Evolutionary conservation across 2,113 vertebrate genomes (phyloP), one percentile per base, ranked within the genome.

Genomic region (Leucopsar rothschildi): DNA sequence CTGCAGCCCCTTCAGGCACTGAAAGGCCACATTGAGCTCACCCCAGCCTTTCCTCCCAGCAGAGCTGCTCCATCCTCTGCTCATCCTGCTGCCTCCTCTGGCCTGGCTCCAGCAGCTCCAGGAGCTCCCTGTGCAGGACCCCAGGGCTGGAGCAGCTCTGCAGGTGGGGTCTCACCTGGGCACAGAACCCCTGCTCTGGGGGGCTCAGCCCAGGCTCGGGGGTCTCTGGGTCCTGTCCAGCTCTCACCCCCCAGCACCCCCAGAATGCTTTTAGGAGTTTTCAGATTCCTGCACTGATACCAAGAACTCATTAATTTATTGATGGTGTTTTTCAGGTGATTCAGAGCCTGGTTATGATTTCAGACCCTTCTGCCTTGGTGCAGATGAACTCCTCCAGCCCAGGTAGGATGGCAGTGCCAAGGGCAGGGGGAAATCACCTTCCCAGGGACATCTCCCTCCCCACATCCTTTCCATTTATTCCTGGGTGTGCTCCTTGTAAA

Each of bases 391-490:
- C 35, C 53, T 59, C 61, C 21, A 50, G 61, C 16, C 33, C 71
- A 56, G 50, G 50, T 5, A 8, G 59, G 50, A 40, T 10, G 3
- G 82, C 50, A 65, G 29, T 24, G 35, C 42, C 37, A 2, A 8
- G 53, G 53, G 18, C 9, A 69, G 37, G 21, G 42, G 52, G 13
- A 15, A 60, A 53, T 45, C 45, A 9, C 68, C 45, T 40, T 57
- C 24, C n/a, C 3, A 1, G 17, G 14, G 24, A 22, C 57, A 35
- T 53, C 75, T 92, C 73, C 94, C 97, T 96, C 80, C 97, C 55
- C 94, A 82, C 96, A 64, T 85, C 88, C 56, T 78, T 91, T 89
- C 97, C 88, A 88, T 97, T 97, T 92, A 31, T 24, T 84, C 59
- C 93, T 5, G 4, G 24, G 3, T 0, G 1, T 45, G 10, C 10